Conservation (phyloP, 2,797 vertebrate genomes). For the Sciaenops ocellatus region DNA sequence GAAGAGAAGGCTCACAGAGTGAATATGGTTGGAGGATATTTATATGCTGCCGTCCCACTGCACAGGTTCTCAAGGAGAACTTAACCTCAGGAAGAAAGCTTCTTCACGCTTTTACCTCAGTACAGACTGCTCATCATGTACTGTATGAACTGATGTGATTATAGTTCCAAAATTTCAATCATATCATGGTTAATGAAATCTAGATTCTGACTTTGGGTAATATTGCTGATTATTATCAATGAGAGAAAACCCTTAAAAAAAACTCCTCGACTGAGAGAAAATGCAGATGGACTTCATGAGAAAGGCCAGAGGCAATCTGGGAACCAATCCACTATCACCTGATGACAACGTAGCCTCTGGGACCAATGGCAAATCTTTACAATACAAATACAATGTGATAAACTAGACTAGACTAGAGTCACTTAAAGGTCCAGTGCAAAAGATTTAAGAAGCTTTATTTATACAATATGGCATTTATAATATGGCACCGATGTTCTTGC, state of each 20-base stretch:
- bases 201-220: background rate
- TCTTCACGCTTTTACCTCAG: background rate
- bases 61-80: slow-evolving; percentile 10
- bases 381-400: too few species aligned
- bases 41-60: slow-evolving; percentile 25
- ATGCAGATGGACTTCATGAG: too few species aligned
- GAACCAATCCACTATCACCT: too few species aligned
- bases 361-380: too few species aligned
- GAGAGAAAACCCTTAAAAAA: background rate
- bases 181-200: background rate
- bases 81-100: background rate
- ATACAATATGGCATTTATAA: too few species aligned
- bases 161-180: background rate
- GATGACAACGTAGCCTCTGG: too few species aligned
- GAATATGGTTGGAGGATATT: slow-evolving; percentile 37
- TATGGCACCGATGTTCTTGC: too few species aligned
- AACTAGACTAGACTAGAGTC: too few species aligned
- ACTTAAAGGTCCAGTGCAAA: too few species aligned
- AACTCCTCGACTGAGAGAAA: background rate
- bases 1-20: slow-evolving; percentile 1
- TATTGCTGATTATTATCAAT: background rate
- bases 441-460: too few species aligned
- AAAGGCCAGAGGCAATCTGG: too few species aligned
- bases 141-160: background rate
- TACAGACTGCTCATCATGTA: background rate